Base-by-base conservation (phyloP, 2,888 invertebrate genomes). In the Saturnia japonica region DNA sequence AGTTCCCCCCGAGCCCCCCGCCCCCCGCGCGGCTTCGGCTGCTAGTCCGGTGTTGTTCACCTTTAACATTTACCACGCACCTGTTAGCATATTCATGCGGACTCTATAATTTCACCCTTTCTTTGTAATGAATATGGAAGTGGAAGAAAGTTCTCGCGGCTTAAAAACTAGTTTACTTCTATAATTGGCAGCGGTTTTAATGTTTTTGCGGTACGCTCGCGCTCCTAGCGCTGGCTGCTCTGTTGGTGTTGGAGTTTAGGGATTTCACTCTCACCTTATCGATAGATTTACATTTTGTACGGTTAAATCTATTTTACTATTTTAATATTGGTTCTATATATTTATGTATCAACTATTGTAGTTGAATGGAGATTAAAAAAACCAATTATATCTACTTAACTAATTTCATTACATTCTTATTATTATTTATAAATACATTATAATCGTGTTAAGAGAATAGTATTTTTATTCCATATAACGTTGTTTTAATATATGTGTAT, bases 91-190 rank as follows among this genome's bases (percentile, higher is more conserved):
- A 92, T 91, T 89, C 88, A 91, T 91, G 86, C 72, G 74, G 80
- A 82, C 77, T 79, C 85, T 87, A 88, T 91, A 91, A 92, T 91
- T 91, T 91, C 91, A 90, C 91, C 92, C 91, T 93, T 93, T 93
- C 91, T 91, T 91, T 90, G 84, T 84, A 84, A 89, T 91, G 90
- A 89, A 91, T 92, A 93, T 93, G 91, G 85, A 88, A 84, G 91
- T 92, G 74, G 88, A 91, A 93, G 93, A 93, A 93, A 93, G 93
- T 93, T 92, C 93, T 91, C 92, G 89, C 88, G 86, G 77, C 76
- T 85, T 84, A 91, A 90, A 91, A 91, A 91, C 88, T 88, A 84
- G 87, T 84, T 60, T 79, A 88, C 89, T 87, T 85, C 88, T 85
- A 86, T 91, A 93, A 91, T 91, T 90, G 91, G 87, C 83, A 82